Conservation (phyloP, 2,797 vertebrate genomes). For the Acipenser ruthenus region DNA sequence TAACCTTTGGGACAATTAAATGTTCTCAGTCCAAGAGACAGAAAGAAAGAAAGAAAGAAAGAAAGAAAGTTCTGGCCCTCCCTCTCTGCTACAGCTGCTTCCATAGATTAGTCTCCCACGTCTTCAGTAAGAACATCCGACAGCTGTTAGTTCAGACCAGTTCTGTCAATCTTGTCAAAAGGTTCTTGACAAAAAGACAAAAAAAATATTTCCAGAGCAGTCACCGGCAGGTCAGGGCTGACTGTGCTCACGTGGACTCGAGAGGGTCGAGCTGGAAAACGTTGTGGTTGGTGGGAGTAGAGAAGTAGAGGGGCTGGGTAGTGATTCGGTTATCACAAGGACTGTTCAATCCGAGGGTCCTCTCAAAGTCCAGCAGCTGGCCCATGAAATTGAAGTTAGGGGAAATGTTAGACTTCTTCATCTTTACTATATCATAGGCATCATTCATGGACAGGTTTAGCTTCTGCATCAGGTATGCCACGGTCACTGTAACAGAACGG, state of each 20-base stretch:
- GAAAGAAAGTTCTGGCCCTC: no score
- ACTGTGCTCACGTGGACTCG: slow-evolving; percentile 76
- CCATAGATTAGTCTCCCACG: slow-evolving; percentile 46
- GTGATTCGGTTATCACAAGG: slow-evolving; percentile 74
- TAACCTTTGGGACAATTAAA: slow-evolving; percentile 35
- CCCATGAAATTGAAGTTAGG: slow-evolving; percentile 99
- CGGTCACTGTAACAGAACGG: slow-evolving; percentile 88
- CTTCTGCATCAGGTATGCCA: slow-evolving; percentile 98
- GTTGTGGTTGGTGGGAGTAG: slow-evolving; percentile 86
- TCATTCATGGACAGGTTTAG: slow-evolving; percentile 95
- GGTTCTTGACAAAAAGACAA: slow-evolving; percentile 39
- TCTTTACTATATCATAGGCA: slow-evolving; percentile 94
- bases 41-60: slow-evolving; percentile 16
- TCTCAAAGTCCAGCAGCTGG: slow-evolving; percentile 92
- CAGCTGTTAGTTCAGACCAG: slow-evolving; percentile 51
- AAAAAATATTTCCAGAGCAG: slow-evolving; percentile 50
- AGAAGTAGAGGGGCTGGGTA: slow-evolving; percentile 67
- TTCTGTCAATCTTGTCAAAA: slow-evolving; percentile 41
- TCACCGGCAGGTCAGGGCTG: slow-evolving; percentile 23
- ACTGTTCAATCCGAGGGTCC: slow-evolving; percentile 77
- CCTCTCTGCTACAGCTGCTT: slow-evolving; percentile 50
- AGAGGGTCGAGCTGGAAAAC: slow-evolving; percentile 88
- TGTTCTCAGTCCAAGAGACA: slow-evolving; percentile 36
- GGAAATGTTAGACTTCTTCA: slow-evolving; percentile 96
- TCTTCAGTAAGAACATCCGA: slow-evolving; percentile 40